These are phyloP conservation scores for Amblyteles armatorius DNA, from an alignment of 2,888 invertebrate genomes.

Conservation along the genomic window DNA sequence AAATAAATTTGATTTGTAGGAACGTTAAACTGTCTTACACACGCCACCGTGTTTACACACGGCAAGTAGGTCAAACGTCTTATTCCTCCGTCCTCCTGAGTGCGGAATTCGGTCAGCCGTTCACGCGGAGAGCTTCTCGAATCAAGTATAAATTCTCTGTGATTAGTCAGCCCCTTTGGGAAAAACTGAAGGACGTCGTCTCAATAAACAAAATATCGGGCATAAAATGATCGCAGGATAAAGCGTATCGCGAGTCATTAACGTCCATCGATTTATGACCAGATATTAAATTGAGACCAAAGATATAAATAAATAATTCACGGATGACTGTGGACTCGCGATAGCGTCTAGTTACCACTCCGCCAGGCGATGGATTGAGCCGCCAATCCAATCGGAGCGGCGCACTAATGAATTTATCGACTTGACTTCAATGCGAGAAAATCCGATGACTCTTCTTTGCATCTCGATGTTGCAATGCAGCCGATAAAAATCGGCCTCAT, in stretches of 20 bases:
- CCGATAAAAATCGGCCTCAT: neutral
- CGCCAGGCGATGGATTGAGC: neutral
- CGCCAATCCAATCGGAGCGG: conserved; percentile 1
- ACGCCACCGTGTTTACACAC: neutral
- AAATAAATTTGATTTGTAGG: neutral
- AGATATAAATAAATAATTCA: neutral
- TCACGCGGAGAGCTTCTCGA: conserved; percentile 39
- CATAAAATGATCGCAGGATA: neutral
- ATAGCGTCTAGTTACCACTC: neutral
- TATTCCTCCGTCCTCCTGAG: conserved; percentile 20
- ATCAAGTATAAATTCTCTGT: conserved; percentile 48
- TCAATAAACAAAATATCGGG: conserved; percentile 20
- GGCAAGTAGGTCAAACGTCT: conserved; percentile 36
- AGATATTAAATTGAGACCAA: neutral
- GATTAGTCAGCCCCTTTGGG: conserved; percentile 1
- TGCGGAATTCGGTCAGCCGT: conserved; percentile 56
- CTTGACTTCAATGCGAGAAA: neutral
- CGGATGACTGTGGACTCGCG: neutral
- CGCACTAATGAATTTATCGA: conserved; percentile 1
- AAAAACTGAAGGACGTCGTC: conserved; percentile 15
- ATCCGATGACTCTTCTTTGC: conserved; percentile 1
- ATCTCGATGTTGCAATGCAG: neutral
- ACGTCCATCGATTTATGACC: neutral
- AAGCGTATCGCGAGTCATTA: neutral
- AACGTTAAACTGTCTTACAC: neutral